Percentiles rank a stretch among this genome's conserved stretches.
phyloP scores from a whole-genome alignment of 1,140 invertebrate species.

The Pseudomyrmex concolor region DNA sequence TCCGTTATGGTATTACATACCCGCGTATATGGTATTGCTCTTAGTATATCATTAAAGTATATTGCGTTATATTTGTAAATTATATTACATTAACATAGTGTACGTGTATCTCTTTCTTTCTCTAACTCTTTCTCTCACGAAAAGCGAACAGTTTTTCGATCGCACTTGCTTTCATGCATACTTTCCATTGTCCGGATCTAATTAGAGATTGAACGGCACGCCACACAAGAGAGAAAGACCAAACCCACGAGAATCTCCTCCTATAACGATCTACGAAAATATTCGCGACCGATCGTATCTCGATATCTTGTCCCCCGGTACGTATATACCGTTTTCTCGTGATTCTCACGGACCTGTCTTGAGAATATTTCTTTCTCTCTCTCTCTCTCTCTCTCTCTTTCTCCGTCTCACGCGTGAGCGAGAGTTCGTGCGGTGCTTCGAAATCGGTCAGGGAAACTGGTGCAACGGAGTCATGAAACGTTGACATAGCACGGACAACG shows the following conservation, averaged over 20 bases:
- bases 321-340: conserved; percentile 57
- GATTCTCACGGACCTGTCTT: conserved; percentile 64
- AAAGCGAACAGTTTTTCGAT: conserved; percentile 36
- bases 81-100: too few relatives aligned
- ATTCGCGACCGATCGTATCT: conserved; percentile 52
- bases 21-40: too few relatives aligned
- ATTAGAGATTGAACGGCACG: conserved; percentile 58
- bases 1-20: too few relatives aligned
- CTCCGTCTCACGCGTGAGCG: background rate
- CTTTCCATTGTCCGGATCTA: conserved; percentile 54
- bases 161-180: conserved; percentile 14
- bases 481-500: conserved; percentile 65
- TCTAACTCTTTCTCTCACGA: background rate
- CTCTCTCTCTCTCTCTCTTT: background rate
- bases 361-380: background rate
- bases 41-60: too few relatives aligned
- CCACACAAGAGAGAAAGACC: background rate
- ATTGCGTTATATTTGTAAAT: too few relatives aligned
- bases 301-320: background rate
- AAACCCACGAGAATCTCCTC: background rate
- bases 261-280: conserved; percentile 64
- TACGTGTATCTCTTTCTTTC: too few relatives aligned
- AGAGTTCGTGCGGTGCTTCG: conserved; percentile 23
- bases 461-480: conserved; percentile 65
- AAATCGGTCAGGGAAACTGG: conserved; percentile 74